Conservation (phyloP, 1,140 invertebrate genomes). For the Cotesia chilonis region DNA sequence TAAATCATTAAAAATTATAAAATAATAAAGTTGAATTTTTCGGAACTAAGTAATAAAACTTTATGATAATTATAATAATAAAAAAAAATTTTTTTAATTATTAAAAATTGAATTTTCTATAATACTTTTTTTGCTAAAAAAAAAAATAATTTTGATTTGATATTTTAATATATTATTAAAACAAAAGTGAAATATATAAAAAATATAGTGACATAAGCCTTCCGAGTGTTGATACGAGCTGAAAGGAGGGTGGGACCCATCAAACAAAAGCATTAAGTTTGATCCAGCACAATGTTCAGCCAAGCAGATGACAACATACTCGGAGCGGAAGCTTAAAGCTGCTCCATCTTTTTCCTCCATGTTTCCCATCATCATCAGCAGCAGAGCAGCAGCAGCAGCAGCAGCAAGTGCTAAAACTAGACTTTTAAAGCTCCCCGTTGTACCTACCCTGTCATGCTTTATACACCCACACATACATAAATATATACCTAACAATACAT, state of each 20-base stretch:
- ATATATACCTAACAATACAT: too few species aligned
- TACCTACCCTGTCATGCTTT: background rate
- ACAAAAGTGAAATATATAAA: background rate
- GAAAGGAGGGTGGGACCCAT: constrained; percentile 54
- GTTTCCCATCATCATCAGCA: constrained; percentile 5
- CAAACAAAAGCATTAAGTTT: constrained; percentile 65
- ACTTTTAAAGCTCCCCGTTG: constrained; percentile 23
- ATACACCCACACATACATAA: background rate
- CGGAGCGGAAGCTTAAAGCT: constrained; percentile 58
- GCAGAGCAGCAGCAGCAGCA: constrained; percentile 1
- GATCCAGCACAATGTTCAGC: constrained; percentile 65
- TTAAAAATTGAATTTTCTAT: too few species aligned
- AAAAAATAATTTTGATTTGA: too few species aligned
- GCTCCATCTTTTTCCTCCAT: constrained; percentile 70
- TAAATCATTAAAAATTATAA: too few species aligned
- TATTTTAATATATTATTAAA: too few species aligned
- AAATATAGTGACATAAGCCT: constrained; percentile 15
- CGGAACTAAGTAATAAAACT: too few species aligned
- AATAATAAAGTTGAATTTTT: too few species aligned
- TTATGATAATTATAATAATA: too few species aligned
- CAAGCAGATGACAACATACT: constrained; percentile 66
- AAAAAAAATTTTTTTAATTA: too few species aligned
- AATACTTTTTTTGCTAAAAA: too few species aligned
- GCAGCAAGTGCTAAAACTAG: constrained; percentile 13
- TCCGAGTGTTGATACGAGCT: background rate